Percentiles rank a stretch among this genome's conserved stretches.
These are phyloP conservation scores for Jaculus jaculus DNA, from an alignment of 2,113 vertebrate species.

Conservation along the genomic window DNA sequence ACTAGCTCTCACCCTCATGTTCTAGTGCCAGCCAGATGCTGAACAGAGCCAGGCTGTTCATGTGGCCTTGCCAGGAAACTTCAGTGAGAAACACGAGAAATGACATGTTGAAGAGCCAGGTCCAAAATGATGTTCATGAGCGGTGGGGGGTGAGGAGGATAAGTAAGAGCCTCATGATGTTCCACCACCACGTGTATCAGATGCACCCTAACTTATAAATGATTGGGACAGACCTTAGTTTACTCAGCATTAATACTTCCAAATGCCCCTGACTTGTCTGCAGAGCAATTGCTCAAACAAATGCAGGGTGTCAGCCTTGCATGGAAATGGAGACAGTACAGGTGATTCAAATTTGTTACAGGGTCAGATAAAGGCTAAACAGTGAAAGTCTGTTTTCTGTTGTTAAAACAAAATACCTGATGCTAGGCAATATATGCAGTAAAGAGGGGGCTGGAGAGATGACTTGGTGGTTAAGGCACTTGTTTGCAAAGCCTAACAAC, in stretches of 20 bases:
- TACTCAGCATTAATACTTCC: background rate
- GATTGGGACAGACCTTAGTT: background rate
- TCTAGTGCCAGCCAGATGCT: conserved; percentile 45
- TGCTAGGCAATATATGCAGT: background rate
- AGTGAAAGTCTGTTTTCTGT: background rate
- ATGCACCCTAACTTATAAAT: conserved; percentile 36
- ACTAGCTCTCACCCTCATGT: background rate
- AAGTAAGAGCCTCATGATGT: background rate
- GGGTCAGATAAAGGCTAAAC: background rate
- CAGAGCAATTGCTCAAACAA: background rate
- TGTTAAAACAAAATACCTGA: background rate
- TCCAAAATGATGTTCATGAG: background rate
- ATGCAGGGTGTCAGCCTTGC: background rate
- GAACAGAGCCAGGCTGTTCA: background rate
- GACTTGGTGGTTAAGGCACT: too few relatives aligned
- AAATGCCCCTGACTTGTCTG: background rate
- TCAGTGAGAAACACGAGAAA: background rate
- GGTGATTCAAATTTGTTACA: background rate
- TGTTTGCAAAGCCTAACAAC: too few relatives aligned
- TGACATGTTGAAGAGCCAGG: background rate
- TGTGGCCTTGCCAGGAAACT: conserved; percentile 25
- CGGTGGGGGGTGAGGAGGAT: background rate
- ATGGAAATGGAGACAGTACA: background rate
- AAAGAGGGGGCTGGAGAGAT: background rate
- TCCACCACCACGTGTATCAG: background rate